A percentile compares a stretch with the other conserved stretches of the same genome.
These are phyloP conservation scores for Tachina fera DNA, from an alignment of 2,888 invertebrate genomes.

Conservation along the genomic window DNA sequence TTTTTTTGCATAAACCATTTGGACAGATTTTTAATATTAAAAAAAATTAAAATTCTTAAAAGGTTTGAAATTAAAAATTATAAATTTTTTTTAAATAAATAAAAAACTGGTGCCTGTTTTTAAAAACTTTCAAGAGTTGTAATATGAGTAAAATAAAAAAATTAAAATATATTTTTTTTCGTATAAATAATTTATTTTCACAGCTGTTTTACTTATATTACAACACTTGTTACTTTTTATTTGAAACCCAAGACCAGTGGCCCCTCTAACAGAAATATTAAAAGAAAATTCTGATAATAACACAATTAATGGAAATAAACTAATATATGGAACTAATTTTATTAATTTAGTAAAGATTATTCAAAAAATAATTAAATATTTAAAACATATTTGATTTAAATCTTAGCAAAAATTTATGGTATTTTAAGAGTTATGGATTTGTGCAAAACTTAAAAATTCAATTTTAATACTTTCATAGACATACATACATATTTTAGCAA, in stretches of 20 bases:
- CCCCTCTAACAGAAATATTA: neutral
- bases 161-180: no score
- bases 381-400: neutral
- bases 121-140: no score
- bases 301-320: neutral
- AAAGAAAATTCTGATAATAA: neutral
- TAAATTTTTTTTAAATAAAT: neutral
- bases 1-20: slow-evolving; percentile 78
- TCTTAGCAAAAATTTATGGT: no score
- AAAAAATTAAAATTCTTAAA: neutral
- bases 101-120: neutral
- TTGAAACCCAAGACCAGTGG: no score
- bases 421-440: no score
- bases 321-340: neutral
- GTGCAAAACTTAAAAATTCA: no score
- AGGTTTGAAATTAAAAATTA: neutral
- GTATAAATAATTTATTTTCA: no score
- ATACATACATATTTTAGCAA: no score
- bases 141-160: no score
- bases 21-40: slow-evolving; percentile 1
- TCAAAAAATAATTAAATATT: neutral
- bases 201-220: no score
- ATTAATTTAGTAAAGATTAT: neutral
- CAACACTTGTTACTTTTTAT: no score
- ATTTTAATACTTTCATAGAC: no score